A percentile compares a stretch with the other conserved stretches of the same genome.
phyloP scores from a whole-genome alignment of 2,888 invertebrate species.

The Erebia ligea region DNA sequence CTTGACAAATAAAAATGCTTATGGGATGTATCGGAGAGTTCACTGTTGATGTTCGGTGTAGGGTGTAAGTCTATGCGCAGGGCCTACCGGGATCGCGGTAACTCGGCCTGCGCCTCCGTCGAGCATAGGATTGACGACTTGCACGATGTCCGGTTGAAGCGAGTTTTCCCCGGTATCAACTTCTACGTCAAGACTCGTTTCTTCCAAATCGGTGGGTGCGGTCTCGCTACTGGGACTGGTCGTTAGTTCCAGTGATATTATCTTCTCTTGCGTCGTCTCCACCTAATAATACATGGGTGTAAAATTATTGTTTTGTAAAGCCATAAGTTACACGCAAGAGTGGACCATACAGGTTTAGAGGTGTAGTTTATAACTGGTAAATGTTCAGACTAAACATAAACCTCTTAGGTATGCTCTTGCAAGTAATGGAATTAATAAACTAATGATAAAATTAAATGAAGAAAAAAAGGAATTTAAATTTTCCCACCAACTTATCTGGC shows the following conservation, averaged over 20 bases:
- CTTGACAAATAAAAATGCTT: slow-evolving; percentile 1
- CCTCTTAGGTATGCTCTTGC: background rate
- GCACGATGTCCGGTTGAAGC: slow-evolving; percentile 81
- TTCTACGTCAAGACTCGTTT: slow-evolving; percentile 68
- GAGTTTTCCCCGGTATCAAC: slow-evolving; percentile 74
- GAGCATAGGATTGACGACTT: slow-evolving; percentile 78
- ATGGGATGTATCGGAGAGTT: slow-evolving; percentile 13
- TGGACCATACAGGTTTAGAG: background rate
- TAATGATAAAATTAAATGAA: background rate
- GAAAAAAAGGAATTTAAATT: background rate
- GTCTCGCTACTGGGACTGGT: slow-evolving; percentile 85
- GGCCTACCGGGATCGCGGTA: slow-evolving; percentile 76
- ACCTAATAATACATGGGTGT: slow-evolving; percentile 81
- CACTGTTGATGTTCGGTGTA: slow-evolving; percentile 60
- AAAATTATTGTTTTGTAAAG: background rate
- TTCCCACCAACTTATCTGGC: too few relatives aligned
- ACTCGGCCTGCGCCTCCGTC: slow-evolving; percentile 77
- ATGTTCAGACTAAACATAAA: too few relatives aligned
- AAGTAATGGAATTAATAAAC: background rate
- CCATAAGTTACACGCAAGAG: background rate
- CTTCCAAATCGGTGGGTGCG: slow-evolving; percentile 71
- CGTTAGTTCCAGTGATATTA: slow-evolving; percentile 93
- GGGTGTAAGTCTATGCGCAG: slow-evolving; percentile 67
- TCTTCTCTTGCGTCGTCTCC: slow-evolving; percentile 95
- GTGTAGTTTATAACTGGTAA: background rate